Conservation (phyloP, 1,140 invertebrate species). For the Aphidius ervi region DNA sequence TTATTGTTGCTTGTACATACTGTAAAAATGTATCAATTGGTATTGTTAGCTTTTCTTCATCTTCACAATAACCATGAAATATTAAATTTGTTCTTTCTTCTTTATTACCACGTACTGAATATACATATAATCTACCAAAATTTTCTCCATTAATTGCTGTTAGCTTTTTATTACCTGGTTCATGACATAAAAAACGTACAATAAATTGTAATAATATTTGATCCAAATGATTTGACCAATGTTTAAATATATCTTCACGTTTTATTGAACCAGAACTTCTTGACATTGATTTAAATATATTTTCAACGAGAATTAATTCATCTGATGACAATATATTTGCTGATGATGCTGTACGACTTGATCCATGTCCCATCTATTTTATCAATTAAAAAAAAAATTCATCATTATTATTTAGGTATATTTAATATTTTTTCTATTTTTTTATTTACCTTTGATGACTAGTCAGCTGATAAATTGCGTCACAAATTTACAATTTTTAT, state of each 20-base stretch:
- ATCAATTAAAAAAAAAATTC: slow-evolving; percentile 2
- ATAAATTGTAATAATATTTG: slow-evolving; percentile 46
- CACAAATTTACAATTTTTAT: no score
- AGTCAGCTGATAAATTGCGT: background rate
- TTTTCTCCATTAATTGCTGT: slow-evolving; percentile 49
- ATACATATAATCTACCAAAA: slow-evolving; percentile 47
- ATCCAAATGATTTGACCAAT: slow-evolving; percentile 49
- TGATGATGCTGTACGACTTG: slow-evolving; percentile 42
- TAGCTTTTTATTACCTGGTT: slow-evolving; percentile 43
- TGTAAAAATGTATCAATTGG: slow-evolving; percentile 41
- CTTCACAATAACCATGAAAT: slow-evolving; percentile 43
- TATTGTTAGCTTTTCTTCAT: slow-evolving; percentile 44
- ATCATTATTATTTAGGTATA: no score
- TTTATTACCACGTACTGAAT: slow-evolving; percentile 43
- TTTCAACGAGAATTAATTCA: slow-evolving; percentile 48
- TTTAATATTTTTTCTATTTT: no score
- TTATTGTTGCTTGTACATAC: slow-evolving; percentile 49
- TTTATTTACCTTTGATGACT: background rate
- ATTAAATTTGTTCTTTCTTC: slow-evolving; percentile 45
- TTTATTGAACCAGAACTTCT: slow-evolving; percentile 51
- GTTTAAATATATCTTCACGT: slow-evolving; percentile 50
- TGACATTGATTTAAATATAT: slow-evolving; percentile 51
- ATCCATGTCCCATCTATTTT: slow-evolving; percentile 49
- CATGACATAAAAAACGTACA: slow-evolving; percentile 47
- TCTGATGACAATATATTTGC: slow-evolving; percentile 47